Evolutionary conservation across 1,140 invertebrate species (phyloP), one percentile per base, ranked within the genome.

Genomic region (Cardiocondyla obscurior): DNA sequence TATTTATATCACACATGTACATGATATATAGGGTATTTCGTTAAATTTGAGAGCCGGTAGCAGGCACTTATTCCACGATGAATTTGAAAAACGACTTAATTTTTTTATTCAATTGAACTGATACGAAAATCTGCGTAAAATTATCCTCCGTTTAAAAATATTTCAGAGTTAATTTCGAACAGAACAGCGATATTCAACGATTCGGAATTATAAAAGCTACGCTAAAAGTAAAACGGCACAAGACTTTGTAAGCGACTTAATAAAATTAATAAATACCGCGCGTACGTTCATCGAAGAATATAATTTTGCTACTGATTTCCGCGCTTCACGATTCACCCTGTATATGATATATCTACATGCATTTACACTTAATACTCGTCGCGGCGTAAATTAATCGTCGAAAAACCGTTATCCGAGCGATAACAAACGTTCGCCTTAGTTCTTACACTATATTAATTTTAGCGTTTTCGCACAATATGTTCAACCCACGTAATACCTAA

Each of bases 401-500:
- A 53, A 79, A 79, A 79, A n/a, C n/a, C 46, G 33, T 79, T 65
- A 39, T 69, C 46, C 62, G 62, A 53, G n/a, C 30, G 62, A 69
- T 79, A 79, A 79, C 62, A 79, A 79, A 79, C 46, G 36, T 69
- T 67, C 36, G 62, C 46, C 69, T 79, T 28, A 79, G 28, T 42
- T 79, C 33, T 69, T 79, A 79, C 16, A 51, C 46, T 79, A 65
- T 46, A 12, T 81, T 74, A 46, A 74, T 55, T 79, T 46, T 28
- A 42, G 74, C 62, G n/a, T 16, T n/a, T 67, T 79, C 69, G n/a
- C n/a, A n/a, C n/a, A 55, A 81, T 83, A 83, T 67, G 72, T 85
- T 53, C 73, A 72, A 58, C 39, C 58, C 84, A 76, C 60, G 74
- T 90, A 89, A 91, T 89, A 92, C 86, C 88, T 91, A 90, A 90